phyloP scores from a whole-genome alignment of 2,113 vertebrate genomes.

The Muntiacus reevesi region DNA sequence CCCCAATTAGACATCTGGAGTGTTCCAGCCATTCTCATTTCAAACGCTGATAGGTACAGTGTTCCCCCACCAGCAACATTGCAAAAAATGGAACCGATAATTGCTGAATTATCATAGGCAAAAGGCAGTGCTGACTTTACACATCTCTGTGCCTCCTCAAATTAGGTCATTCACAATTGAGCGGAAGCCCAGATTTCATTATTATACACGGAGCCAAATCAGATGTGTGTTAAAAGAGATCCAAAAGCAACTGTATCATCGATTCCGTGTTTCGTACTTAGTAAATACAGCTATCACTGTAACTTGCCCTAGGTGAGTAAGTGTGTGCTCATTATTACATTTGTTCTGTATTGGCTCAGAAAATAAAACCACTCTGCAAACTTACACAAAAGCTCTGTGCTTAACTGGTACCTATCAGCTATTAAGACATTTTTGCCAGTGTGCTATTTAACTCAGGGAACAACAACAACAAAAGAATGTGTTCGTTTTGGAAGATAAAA shows the following conservation, averaged over 20 bases:
- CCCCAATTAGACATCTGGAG: not conserved
- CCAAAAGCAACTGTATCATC: not conserved
- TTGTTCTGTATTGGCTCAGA: conserved; percentile 28
- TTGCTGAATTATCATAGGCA: not conserved
- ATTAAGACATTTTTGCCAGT: conserved; percentile 15
- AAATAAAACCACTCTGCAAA: conserved; percentile 35
- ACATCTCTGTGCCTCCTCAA: not conserved
- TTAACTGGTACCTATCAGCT: conserved; percentile 48
- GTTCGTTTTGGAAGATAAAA: conserved; percentile 52
- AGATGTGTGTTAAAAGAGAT: not conserved
- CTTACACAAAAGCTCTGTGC: not conserved
- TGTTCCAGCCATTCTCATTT: not conserved
- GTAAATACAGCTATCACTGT: not conserved
- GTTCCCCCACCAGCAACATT: not conserved
- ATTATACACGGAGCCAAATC: not conserved
- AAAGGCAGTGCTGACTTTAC: not conserved
- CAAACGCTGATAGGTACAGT: not conserved
- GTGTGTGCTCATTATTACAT: conserved; percentile 2
- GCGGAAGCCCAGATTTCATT: not conserved
- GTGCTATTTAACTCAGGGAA: conserved; percentile 1
- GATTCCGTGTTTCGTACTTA: not conserved
- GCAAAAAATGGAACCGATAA: not conserved
- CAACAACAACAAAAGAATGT: conserved; percentile 21
- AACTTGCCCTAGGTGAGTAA: not conserved
- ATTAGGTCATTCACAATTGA: not conserved